phyloP scores from a whole-genome alignment of 2,797 vertebrate genomes.

The Ibycter americanus region DNA sequence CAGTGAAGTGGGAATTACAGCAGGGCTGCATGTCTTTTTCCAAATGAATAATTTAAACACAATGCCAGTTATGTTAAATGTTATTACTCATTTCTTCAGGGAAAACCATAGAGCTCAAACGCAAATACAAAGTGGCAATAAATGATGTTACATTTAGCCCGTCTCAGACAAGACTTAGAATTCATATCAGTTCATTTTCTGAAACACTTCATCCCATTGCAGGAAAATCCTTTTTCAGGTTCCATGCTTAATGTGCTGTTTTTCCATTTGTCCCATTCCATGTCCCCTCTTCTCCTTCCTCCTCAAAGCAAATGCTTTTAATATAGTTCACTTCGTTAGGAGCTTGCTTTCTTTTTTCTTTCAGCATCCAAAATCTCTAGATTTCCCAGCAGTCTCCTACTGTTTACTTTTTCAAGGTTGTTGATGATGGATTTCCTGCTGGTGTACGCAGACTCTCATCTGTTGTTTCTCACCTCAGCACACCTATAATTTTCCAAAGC shows the following conservation, averaged over 20 bases:
- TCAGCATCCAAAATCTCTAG: conserved; percentile 11
- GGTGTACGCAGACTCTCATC: conserved; percentile 5
- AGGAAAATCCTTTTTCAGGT: conserved; percentile 29
- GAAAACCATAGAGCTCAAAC: conserved; percentile 21
- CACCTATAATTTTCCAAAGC: conserved; percentile 45
- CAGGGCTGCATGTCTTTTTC: conserved; percentile 56
- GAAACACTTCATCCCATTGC: conserved; percentile 37
- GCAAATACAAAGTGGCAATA: conserved; percentile 63
- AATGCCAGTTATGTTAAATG: conserved; percentile 72
- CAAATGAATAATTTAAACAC: conserved; percentile 76
- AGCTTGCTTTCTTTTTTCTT: conserved; percentile 3
- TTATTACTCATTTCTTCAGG: conserved; percentile 62
- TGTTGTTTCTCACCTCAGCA: conserved; percentile 47
- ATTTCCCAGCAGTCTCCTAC: conserved; percentile 22
- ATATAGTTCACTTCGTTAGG: conserved; percentile 8
- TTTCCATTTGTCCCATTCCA: conserved; percentile 53
- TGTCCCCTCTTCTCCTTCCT: background rate
- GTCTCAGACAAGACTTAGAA: conserved; percentile 44
- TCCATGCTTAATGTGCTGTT: conserved; percentile 38
- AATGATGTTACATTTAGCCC: conserved; percentile 58
- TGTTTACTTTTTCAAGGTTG: conserved; percentile 49
- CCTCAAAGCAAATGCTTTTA: conserved; percentile 49
- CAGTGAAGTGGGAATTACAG: conserved; percentile 49
- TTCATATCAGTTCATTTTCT: conserved; percentile 49
- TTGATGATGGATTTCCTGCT: conserved; percentile 35